Percentiles rank a stretch among this genome's conserved stretches.
Conservation (phyloP, 1,140 invertebrate species). For the Zophobas morio region DNA sequence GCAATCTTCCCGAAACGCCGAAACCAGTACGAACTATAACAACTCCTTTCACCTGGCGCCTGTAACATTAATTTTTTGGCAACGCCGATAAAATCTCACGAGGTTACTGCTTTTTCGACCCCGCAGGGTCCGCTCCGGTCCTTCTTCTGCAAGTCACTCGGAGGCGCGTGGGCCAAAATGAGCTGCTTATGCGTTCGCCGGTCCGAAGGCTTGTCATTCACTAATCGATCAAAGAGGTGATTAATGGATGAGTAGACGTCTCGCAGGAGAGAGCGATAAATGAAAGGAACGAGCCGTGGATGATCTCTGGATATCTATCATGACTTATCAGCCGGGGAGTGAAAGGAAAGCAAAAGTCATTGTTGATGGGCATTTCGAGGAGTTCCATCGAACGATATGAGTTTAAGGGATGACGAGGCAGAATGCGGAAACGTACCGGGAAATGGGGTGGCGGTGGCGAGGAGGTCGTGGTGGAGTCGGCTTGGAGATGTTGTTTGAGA, state of each 20-base stretch:
- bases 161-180: conserved; percentile 41
- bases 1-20: no score
- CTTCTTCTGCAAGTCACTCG: conserved; percentile 45
- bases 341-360: conserved; percentile 36
- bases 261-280: conserved; percentile 12
- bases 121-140: conserved; percentile 6
- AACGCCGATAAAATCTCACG: no score
- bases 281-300: conserved; percentile 32
- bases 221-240: conserved; percentile 44
- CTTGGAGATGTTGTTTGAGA: no score
- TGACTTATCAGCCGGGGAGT: conserved; percentile 32
- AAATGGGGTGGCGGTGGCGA: conserved; percentile 18
- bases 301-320: conserved; percentile 42
- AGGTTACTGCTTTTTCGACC: no score
- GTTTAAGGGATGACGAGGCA: conserved; percentile 35
- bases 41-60: no score
- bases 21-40: no score
- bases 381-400: conserved; percentile 17
- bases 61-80: no score
- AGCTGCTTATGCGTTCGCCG: not conserved
- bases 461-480: no score
- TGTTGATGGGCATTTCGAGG: conserved; percentile 41
- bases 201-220: conserved; percentile 40
- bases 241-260: conserved; percentile 36
- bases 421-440: not conserved